Evolutionary conservation across 2,113 vertebrate genomes (phyloP).

Genomic region (Pampusana beccarii): DNA sequence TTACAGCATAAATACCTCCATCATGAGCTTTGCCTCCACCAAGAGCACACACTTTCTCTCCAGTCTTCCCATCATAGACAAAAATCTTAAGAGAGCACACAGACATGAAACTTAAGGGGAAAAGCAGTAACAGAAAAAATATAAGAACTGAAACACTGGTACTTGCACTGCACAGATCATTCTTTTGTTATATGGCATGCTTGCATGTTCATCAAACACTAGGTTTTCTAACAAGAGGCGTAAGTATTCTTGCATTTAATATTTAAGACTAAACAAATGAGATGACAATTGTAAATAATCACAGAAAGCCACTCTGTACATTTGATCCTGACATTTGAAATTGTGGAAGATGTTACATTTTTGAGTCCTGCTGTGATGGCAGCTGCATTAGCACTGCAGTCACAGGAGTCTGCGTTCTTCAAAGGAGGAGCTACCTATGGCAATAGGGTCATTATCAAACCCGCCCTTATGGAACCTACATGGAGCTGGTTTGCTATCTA

Average conservation of each 20-base stretch:
- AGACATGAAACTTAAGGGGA: background rate
- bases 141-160: background rate
- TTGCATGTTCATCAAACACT: background rate
- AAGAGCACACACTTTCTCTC: conserved; percentile 79
- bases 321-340: background rate
- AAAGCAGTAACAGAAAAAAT: background rate
- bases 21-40: conserved; percentile 91
- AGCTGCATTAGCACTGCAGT: background rate
- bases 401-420: background rate
- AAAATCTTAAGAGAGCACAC: conserved; percentile 77
- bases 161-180: background rate
- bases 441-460: background rate
- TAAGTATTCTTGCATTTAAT: background rate
- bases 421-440: background rate
- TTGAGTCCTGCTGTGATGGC: background rate
- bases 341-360: background rate
- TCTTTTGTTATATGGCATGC: background rate
- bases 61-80: conserved; percentile 88
- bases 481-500: background rate
- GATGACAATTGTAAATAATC: background rate
- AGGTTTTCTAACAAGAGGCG: background rate
- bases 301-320: background rate
- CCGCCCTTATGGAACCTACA: background rate
- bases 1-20: conserved; percentile 95
- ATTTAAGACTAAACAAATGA: background rate